Evolutionary conservation across 2,113 vertebrate genomes (phyloP), one percentile per base, ranked within the genome.

Genomic region (Mesitornis unicolor): DNA sequence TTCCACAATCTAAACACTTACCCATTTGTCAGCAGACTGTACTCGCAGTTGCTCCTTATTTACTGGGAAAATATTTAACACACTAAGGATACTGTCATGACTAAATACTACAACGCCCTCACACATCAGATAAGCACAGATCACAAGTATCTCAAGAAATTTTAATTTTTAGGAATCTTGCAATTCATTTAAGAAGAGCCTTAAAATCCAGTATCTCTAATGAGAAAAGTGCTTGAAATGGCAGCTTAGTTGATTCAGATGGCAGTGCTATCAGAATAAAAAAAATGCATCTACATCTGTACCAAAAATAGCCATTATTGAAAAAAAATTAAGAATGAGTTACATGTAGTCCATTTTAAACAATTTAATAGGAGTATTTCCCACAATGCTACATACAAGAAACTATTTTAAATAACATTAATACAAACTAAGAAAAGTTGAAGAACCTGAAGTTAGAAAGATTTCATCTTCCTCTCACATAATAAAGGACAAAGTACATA

Each of bases 321-420:
- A 84, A 89, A 67, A 97, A 92, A 84, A 88, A 93, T 88, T 43
- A 94, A 93, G 89, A 90, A 61, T 40, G 48, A 87, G 40, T 95
- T 92, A 89, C 76, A 91, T 88, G 57, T 81, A 93, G 79, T 69
- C 16, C 53, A 70, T 91, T 92, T 96, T 51, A 84, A 94, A 96
- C 81, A 71, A 87, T 84, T 97, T 97, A 96, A 85, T 87, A 94
- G 68, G 73, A 95, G 71, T 70, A 81, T 71, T 89, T 90, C 65
- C 70, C 4, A 12, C 76, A 94, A 73, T 81, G 85, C 76, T 93
- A 95, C 89, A 94, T 85, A 95, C 75, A 93, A 90, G 43, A 54
- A 89, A 89, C 63, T 75, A 61, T 76, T 92, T 96, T 96, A 92
- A 87, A 96, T 94, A 97, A 92, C 71, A 65, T 60, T 76, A 95